Percentiles rank a stretch among this genome's conserved stretches.
Evolutionary conservation across 1,140 invertebrate species (phyloP).

Genomic region (Sitophilus oryzae): DNA sequence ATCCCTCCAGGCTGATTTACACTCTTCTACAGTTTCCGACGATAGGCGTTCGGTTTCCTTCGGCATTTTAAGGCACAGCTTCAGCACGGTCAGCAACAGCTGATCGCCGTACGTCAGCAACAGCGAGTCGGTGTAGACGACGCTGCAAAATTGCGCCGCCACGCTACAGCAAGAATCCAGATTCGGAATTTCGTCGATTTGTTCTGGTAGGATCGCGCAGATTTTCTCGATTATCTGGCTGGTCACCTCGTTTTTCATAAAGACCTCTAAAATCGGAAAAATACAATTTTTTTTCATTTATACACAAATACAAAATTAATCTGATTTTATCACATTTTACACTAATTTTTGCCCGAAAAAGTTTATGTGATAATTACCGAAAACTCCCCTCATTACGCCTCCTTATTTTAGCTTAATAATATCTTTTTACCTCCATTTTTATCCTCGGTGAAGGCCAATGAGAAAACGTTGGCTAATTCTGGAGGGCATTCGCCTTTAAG

Average conservation of each 20-base stretch:
- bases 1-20: slow-evolving; percentile 52
- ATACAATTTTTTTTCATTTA: slow-evolving; percentile 1
- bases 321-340: too few relatives aligned
- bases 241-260: slow-evolving; percentile 48
- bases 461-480: slow-evolving; percentile 44
- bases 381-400: too few relatives aligned
- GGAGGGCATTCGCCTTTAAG: slow-evolving; percentile 43
- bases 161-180: slow-evolving; percentile 49
- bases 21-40: slow-evolving; percentile 48
- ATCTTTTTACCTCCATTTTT: slow-evolving; percentile 32
- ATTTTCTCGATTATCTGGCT: slow-evolving; percentile 47
- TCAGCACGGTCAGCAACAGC: slow-evolving; percentile 46
- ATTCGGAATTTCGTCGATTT: slow-evolving; percentile 29
- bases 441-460: slow-evolving; percentile 39
- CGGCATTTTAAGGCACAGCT: slow-evolving; percentile 42
- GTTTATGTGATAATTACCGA: too few relatives aligned
- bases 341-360: too few relatives aligned
- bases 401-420: too few relatives aligned
- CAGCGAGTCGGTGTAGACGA: slow-evolving; percentile 42
- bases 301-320: slow-evolving; percentile 10
- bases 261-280: slow-evolving; percentile 43
- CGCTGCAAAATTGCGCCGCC: slow-evolving; percentile 47
- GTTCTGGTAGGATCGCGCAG: slow-evolving; percentile 35
- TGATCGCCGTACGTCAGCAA: slow-evolving; percentile 36
- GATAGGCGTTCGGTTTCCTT: slow-evolving; percentile 42